Evolutionary conservation across 2,797 vertebrate genomes (phyloP), one percentile per base, ranked within the genome.

Genomic region (Brotula barbata): DNA sequence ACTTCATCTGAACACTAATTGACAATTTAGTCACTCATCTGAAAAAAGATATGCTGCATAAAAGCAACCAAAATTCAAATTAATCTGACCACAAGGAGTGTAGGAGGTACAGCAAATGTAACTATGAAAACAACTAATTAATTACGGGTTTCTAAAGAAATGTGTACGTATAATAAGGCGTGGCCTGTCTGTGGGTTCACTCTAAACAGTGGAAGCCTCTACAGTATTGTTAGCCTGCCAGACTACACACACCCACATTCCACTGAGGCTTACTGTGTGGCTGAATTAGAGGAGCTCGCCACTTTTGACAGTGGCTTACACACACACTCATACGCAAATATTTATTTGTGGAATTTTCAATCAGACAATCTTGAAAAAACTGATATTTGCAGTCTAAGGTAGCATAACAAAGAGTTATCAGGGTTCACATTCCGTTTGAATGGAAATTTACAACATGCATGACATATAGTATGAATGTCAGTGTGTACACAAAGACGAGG

Each of bases 191-290:
- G 15, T 58, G 48, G 46, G 56, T 62, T 49, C 25, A 50, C 65
- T 49, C 46, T 14, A 53, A 43, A 36, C 51, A 28, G 25, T 7
- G 7, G 25, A 57, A 50, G 55, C 52, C 73, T 73, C 69, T 71
- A 58, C 57, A 13, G 63, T 48, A 70, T 51, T 46, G 33, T 64
- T 59, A 39, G 50, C 55, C 68, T 74, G 77, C 49, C 64, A 80
- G 70, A 78, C 68, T 83, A 65, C 55, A 75, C 67, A 71, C 66
- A 50, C 54, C 55, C 74, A 71, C 70, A 80, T 80, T 85, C 73
- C 75, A 63, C 34, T 17, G 21, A 41, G 41, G 59, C 37, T 52
- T 46, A 25, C 54, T 54, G 53, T 60, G 43, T 37, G 43, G 58
- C 55, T 51, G 44, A 83, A 40, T 65, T 62, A 60, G 52, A 77